Evolutionary conservation across 1,140 invertebrate species (phyloP), one percentile per base, ranked within the genome.

Genomic region (Drosophila grimshawi): DNA sequence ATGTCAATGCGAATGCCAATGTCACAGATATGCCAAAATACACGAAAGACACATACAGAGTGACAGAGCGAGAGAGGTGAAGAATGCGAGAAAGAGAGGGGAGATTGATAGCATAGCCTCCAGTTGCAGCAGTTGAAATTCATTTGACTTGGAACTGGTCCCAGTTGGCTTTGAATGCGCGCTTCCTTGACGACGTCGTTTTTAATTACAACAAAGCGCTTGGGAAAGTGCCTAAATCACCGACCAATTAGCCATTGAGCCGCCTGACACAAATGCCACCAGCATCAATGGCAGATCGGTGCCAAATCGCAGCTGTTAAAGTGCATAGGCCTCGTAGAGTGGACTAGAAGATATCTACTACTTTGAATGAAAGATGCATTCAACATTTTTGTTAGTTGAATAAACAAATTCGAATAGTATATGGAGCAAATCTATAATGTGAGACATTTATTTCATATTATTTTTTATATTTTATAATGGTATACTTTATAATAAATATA

Each of bases 1-100:
- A 85, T 89, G 85, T 89, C 85, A 90, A 81, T 89, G 85, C 83
- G 76, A 80, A 80, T 89, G 65, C 43, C 57, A 57, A 59, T 74
- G 81, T 32, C 78, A 82, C 77, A 77, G 80, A 85, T 78, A 72
- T 48, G 53, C 30, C 11, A 30, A 61, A 51, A 66, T 32, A 51
- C 8, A 65, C 32, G 35, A 10, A 37, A 5, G 37, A 59, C 10
- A 74, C 46, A 69, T 41, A 6, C 48, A 48, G 41, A 68, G 41
- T 66, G 41, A 45, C 5, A 5, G 6, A 46, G 37, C 37, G 11
- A 33, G 11, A 46, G 41, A 32, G 29, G 29, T 32, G 2, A 11
- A 39, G 39, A 51, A 8, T 33, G 19, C 3, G 55, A 29, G 8
- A 10, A 10, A 72, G 45, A 4, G 11, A 49, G 30, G n/a, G 41